Percentiles rank a stretch among this genome's conserved stretches.
These are phyloP conservation scores for Poecilia velifera DNA, from an alignment of 2,797 vertebrate genomes.

Conservation along the genomic window DNA sequence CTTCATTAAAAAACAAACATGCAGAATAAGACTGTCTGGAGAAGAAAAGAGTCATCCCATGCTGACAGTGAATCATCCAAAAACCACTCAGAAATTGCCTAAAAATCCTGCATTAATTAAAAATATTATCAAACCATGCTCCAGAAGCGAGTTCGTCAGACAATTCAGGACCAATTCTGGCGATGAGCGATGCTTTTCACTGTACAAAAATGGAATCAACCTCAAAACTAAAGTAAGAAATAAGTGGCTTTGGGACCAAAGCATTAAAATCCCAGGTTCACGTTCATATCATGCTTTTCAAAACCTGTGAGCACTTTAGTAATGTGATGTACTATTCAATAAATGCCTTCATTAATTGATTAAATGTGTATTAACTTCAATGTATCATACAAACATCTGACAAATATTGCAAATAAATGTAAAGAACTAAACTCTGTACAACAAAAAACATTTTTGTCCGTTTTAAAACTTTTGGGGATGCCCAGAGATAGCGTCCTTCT, in stretches of 20 bases:
- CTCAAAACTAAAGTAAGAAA: not conserved
- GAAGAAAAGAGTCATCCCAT: not conserved
- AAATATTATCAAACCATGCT: not conserved
- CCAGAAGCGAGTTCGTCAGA: not conserved
- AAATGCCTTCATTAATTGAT: not conserved
- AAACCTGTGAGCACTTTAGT: not conserved
- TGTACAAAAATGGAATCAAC: not conserved
- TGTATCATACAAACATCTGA: not conserved
- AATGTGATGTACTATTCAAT: not conserved
- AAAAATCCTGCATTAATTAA: not conserved
- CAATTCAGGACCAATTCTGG: not conserved
- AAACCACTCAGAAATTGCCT: not conserved
- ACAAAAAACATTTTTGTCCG: not conserved
- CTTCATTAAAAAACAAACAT: not conserved
- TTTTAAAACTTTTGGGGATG: not conserved
- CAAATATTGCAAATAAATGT: not conserved
- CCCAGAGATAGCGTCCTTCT: not conserved
- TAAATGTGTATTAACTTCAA: not conserved
- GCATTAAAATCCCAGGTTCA: not conserved
- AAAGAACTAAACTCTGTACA: not conserved
- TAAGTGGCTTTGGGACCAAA: not conserved
- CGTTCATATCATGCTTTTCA: not conserved
- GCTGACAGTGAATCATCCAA: not conserved
- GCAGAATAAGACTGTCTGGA: not conserved
- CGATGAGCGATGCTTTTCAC: not conserved